A percentile compares a stretch with the other conserved stretches of the same genome.
phyloP scores from a whole-genome alignment of 2,797 vertebrate genomes.

The Xenentodon cancila region DNA sequence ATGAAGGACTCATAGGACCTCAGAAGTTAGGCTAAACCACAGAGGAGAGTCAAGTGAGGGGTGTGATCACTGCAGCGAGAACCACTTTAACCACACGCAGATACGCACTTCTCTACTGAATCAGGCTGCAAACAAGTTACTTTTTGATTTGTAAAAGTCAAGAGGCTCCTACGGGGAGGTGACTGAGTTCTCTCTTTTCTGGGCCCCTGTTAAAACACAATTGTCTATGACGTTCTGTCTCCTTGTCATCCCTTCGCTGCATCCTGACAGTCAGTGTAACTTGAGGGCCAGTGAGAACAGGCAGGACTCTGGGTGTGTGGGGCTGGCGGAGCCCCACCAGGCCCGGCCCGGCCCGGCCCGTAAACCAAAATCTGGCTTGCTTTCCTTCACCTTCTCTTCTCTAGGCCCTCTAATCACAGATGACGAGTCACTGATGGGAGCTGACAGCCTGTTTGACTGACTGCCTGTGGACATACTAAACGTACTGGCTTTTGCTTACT shows the following conservation, averaged over 20 bases:
- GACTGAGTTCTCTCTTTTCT: conserved; percentile 40
- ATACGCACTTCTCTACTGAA: conserved; percentile 12
- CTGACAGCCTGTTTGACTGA: conserved; percentile 56
- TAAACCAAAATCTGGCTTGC: conserved; percentile 26
- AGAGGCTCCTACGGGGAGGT: conserved; percentile 47
- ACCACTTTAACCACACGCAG: no score
- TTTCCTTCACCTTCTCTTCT: conserved; percentile 20
- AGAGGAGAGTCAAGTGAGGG: no score
- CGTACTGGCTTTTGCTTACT: conserved; percentile 52
- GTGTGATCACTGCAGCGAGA: no score
- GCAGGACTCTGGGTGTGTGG: conserved; percentile 29
- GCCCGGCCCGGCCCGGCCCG: conserved; percentile 2
- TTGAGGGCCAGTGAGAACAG: conserved; percentile 17
- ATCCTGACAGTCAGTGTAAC: conserved; percentile 8
- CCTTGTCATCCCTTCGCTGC: conserved; percentile 8
- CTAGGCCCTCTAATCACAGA: conserved; percentile 49
- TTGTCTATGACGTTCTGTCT: conserved; percentile 29
- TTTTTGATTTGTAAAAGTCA: conserved; percentile 50
- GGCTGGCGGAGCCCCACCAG: conserved; percentile 36
- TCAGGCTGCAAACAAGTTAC: conserved; percentile 23
- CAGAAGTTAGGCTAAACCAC: conserved; percentile 28
- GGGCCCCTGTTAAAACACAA: conserved; percentile 35
- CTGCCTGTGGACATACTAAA: conserved; percentile 54
- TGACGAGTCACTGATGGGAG: conserved; percentile 60
- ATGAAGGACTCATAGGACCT: conserved; percentile 35